Evolutionary conservation across 2,888 invertebrate genomes (phyloP), one percentile per base, ranked within the genome.

Genomic region (Tetranychus truncatus): DNA sequence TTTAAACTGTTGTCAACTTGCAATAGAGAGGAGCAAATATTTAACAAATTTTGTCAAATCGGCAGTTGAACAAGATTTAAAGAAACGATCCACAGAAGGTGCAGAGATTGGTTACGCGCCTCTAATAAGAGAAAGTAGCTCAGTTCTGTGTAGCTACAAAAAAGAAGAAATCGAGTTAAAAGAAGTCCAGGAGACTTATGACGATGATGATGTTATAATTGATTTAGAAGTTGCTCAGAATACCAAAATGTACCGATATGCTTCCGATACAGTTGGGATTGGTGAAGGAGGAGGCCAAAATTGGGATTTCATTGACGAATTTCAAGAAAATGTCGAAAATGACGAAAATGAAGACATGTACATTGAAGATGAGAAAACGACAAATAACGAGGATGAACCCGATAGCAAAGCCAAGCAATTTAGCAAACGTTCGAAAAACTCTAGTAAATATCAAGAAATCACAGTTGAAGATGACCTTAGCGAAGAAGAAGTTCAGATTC

Each of bases 41-140:
- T 66, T 79, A 3, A 79, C 78, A 1, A 86, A 88, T 76, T 82
- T 86, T 78, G 87, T 92, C n/a, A 91, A 90, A 82, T 84, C 86
- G 71, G 84, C 85, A 34, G 84, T 91, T 18, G 84, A 86, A 76
- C 81, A 84, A 75, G 91, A 92, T 84, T 84, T 86, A 74, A 84
- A 86, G 79, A 82, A 85, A 75, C 86, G 89, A 88, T 24, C 72
- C 11, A 75, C 66, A 66, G 45, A 46, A 21, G 21, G 15, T 21
- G 46, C 73, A 74, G 66, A 45, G 55, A 11, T 69, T 44, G 71
- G 69, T 45, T 75, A 74, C 18, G 71, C 45, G 20, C 66, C 44
- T n/a, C 45, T 45, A 8, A 74, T 74, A 72, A 66, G 74, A 65
- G 15, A 75, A n/a, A 45, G 74, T 67, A 71, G 20, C 45, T 72